phyloP scores from a whole-genome alignment of 2,888 invertebrate genomes.

The Apoda limacodes region DNA sequence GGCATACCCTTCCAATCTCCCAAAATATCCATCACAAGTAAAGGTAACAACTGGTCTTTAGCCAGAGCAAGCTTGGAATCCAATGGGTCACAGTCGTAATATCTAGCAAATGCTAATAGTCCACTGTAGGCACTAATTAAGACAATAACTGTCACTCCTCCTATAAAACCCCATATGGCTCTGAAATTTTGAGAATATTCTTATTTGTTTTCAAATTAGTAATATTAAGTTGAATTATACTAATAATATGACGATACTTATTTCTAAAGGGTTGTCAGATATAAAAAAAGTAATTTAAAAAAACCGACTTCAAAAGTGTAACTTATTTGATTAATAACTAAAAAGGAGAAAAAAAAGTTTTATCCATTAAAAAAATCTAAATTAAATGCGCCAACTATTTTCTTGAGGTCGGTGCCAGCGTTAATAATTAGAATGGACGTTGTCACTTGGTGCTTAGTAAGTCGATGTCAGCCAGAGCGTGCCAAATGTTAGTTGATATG shows the following conservation, averaged over 20 bases:
- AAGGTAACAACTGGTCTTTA: conserved; percentile 83
- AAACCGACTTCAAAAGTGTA: too few species aligned
- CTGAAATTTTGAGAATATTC: conserved; percentile 45
- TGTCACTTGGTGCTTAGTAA: too few species aligned
- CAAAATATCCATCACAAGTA: conserved; percentile 88
- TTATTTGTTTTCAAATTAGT: not conserved
- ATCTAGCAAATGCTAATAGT: conserved; percentile 79
- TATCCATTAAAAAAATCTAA: too few species aligned
- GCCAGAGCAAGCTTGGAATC: conserved; percentile 75
- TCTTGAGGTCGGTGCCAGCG: too few species aligned
- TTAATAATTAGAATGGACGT: too few species aligned
- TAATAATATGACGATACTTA: not conserved
- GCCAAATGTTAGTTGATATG: too few species aligned
- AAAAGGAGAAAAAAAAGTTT: too few species aligned
- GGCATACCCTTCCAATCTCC: conserved; percentile 83
- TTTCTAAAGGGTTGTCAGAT: too few species aligned
- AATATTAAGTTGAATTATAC: not conserved
- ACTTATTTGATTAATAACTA: too few species aligned
- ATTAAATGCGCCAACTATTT: too few species aligned
- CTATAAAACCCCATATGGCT: conserved; percentile 76
- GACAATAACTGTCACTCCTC: conserved; percentile 75
- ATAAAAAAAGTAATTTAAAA: not conserved
- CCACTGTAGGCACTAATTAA: conserved; percentile 80
- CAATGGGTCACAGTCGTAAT: conserved; percentile 81
- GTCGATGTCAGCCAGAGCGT: too few species aligned